Base-by-base conservation (phyloP, 1,140 invertebrate genomes). In the Lucilia sericata region DNA sequence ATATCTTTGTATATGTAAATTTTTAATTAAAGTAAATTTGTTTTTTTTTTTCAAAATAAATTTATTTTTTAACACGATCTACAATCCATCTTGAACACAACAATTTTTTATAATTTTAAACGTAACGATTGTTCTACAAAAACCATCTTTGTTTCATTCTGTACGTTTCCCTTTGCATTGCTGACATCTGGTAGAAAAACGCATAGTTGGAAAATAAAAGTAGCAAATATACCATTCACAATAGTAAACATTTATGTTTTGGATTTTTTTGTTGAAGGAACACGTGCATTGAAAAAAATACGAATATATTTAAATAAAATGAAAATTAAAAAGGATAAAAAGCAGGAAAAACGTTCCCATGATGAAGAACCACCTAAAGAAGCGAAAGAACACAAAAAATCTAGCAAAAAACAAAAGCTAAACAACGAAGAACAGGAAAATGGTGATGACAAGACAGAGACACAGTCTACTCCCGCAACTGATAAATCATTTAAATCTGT, bases 321-420 rank as follows among this genome's bases (percentile, higher is more conserved):
- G 76, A 80, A 80, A 80, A 25, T 80, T 21, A 80, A 80, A 25
- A 49, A 80, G 19, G 76, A 80, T 80, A 80, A 80, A 80, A 80
- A 80, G 19, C 42, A 17, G 8, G 76, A 80, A 80, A 80, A 80
- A 49, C 19, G 19, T 80, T 14, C 76, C 10, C 76, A 80, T 2
- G 7, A 21, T 25, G 76, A 51, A 8, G 42, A 80, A 13, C 8
- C 42, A 51, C 12, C 42, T 2, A 13, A 9, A 25, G 2, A n/a
- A 25, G n/a, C n/a, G 2, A 10, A 49, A 8, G 65, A 70, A 70
- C 10, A 3, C n/a, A 70, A 70, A 70, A 80, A 80, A 30, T 19
- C 76, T 19, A 80, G 49, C 2, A 80, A 80, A 13, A 80, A 80
- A 80, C 17, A 12, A 25, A 80, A 80, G 14, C 4, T 80, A 49